Evolutionary conservation across 2,888 invertebrate genomes (phyloP), one percentile per base, ranked within the genome.

Genomic region (Gymnosoma rotundatum): DNA sequence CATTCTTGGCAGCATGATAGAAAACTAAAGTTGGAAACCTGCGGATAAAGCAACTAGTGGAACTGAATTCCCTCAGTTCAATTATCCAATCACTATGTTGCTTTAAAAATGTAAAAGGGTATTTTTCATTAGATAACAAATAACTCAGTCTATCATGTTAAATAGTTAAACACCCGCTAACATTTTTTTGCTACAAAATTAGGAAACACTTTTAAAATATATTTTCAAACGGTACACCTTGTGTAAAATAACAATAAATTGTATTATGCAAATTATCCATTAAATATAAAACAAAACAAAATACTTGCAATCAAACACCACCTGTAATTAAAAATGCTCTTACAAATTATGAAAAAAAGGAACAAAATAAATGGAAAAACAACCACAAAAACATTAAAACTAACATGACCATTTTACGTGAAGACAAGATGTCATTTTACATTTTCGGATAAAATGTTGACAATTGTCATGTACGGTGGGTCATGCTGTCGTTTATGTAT

Each of bases 381-480:
- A 69, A 67, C 52, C 56, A 67, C 32, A 64, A 66, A 73, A 52
- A 73, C 58, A 74, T 54, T 67, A 56, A 74, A 74, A 54, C 38
- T 45, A 74, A 80, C 80, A 80, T 69, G 74, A 54, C 45, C 52
- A 67, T 69, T 61, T n/a, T 67, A 74, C 72, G 60, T 70, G 69
- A 54, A 56, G 63, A 75, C 74, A 25, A 63, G 63, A 70, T 81
- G 81, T 75, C 81, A 70, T 75, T 75, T 42, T 61, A 48, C 54
- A 25, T 69, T 75, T 76, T 63, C 50, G 38, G 69, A 52, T 63
- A 69, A 81, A 64, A 70, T 58, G 81, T 64, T 76, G 81, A 82
- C 81, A 82, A 82, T 76, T 76, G 64, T 82, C 75, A 72, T 70
- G 81, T 81, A 56, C 69, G 63, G 8, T 66, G 54, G 54, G 58